These are phyloP conservation scores for Arenicola marina DNA, from an alignment of 2,888 invertebrate species.

Conservation along the genomic window DNA sequence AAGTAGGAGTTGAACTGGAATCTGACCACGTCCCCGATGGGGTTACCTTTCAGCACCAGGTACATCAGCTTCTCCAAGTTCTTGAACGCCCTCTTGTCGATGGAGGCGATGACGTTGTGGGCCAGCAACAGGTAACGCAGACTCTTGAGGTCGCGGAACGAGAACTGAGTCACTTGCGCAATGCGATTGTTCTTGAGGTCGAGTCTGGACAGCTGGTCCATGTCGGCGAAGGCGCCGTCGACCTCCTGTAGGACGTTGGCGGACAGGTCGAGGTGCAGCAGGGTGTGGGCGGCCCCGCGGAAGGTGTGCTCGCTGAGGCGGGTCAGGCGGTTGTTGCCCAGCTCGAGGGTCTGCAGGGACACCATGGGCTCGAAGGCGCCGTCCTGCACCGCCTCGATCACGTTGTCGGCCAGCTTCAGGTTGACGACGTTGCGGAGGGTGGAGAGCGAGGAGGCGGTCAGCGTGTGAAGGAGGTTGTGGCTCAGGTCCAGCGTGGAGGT, in stretches of 20 bases:
- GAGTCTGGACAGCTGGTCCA: conserved; percentile 26
- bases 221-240: conserved; percentile 24
- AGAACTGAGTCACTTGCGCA: conserved; percentile 21
- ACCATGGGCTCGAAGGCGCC: conserved; percentile 19
- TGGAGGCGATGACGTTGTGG: conserved; percentile 23
- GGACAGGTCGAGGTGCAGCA: conserved; percentile 26
- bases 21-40: conserved; percentile 18
- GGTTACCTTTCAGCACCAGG: conserved; percentile 34
- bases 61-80: conserved; percentile 31
- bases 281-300: conserved; percentile 2
- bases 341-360: conserved; percentile 26
- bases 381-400: conserved; percentile 20
- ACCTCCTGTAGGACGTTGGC: conserved; percentile 18
- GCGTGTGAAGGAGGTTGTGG: conserved; percentile 13
- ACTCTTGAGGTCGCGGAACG: conserved; percentile 29
- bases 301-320: conserved; percentile 15
- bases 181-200: conserved; percentile 30
- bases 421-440: conserved; percentile 13
- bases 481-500: conserved; percentile 13
- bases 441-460: conserved; percentile 8
- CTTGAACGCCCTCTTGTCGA: conserved; percentile 28
- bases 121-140: conserved; percentile 31
- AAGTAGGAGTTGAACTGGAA: conserved; percentile 31
- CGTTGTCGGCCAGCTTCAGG: conserved; percentile 20
- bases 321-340: conserved; percentile 23